A percentile compares a stretch with the other conserved stretches of the same genome.
Evolutionary conservation across 2,113 vertebrate genomes (phyloP).

Genomic region (Callipepla squamata): DNA sequence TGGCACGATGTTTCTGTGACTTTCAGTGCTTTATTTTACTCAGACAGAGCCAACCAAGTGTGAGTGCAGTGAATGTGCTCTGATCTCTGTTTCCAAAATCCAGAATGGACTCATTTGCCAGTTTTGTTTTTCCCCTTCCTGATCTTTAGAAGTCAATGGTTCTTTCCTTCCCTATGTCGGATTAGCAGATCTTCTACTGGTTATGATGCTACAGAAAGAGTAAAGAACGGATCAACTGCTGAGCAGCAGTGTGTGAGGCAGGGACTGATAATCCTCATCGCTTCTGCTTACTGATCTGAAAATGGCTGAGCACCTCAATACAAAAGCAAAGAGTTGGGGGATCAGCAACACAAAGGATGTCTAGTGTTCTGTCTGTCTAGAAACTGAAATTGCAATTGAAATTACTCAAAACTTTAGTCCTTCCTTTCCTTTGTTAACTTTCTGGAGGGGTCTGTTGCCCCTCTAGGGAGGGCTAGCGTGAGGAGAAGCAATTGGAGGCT

Average conservation of each 20-base stretch:
- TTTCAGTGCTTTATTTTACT: not conserved
- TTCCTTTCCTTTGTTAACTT: not conserved
- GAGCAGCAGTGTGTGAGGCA: not conserved
- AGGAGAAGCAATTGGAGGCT: not conserved
- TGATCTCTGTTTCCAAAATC: not conserved
- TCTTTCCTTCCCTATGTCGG: not conserved
- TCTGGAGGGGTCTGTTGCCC: not conserved
- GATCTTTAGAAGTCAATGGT: not conserved
- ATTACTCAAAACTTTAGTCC: not conserved
- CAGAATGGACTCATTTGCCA: not conserved
- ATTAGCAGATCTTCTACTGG: not conserved
- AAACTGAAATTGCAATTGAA: not conserved
- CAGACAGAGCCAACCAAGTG: not conserved
- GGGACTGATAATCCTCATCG: not conserved
- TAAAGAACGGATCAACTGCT: not conserved
- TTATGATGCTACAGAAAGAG: not conserved
- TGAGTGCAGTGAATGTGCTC: not conserved
- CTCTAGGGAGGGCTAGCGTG: not conserved
- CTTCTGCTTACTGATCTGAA: not conserved
- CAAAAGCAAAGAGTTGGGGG: not conserved
- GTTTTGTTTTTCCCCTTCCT: not conserved
- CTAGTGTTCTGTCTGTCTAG: not conserved
- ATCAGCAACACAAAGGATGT: not conserved
- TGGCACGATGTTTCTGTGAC: not conserved
- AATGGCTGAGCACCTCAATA: not conserved